Conservation (phyloP, 2,113 vertebrate genomes). For the Amblyornis subalaris region DNA sequence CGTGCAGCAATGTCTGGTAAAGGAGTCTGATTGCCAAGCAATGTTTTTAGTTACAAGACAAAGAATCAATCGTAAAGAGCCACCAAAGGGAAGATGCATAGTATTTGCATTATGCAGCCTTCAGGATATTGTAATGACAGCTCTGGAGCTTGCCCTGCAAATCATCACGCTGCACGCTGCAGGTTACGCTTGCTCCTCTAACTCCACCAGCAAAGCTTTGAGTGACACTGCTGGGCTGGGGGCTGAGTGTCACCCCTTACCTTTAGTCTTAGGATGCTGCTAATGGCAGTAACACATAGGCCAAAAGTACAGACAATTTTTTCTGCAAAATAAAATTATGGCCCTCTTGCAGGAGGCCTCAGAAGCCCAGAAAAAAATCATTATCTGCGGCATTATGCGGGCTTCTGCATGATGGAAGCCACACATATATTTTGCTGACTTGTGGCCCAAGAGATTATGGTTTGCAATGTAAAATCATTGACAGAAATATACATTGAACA, state of each 20-base stretch:
- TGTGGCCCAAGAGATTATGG: not conserved
- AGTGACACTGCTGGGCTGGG: not conserved
- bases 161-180: not conserved
- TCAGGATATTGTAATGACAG: not conserved
- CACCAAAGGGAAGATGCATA: not conserved
- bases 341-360: not conserved
- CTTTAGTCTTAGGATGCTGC: not conserved
- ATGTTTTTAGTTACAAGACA: not conserved
- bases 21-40: not conserved
- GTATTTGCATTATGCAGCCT: not conserved
- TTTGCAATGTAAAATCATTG: slow-evolving; percentile 41
- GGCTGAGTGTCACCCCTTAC: not conserved
- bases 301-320: not conserved
- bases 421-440: slow-evolving; percentile 20
- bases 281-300: not conserved
- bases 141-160: not conserved
- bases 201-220: not conserved
- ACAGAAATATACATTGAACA: slow-evolving; percentile 16
- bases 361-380: not conserved
- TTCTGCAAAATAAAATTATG: not conserved
- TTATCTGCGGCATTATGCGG: not conserved
- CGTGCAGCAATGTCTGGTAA: not conserved
- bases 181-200: rapidly evolving
- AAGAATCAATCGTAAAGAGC: not conserved
- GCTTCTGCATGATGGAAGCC: not conserved